A percentile compares a stretch with the other conserved stretches of the same genome.
Evolutionary conservation across 2,888 invertebrate genomes (phyloP).

Genomic region (Artemia sinica): DNA sequence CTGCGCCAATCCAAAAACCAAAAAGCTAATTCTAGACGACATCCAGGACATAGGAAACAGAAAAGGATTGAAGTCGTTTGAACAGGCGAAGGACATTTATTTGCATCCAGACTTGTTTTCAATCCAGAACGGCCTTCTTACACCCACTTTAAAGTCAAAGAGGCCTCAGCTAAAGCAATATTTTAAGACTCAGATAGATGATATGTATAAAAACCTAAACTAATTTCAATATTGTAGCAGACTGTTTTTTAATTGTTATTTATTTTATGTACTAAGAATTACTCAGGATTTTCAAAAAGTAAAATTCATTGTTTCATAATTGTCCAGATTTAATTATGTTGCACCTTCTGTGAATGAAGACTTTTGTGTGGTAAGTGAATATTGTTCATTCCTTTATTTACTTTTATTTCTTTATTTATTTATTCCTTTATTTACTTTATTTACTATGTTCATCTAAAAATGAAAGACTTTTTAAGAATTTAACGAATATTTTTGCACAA

Average conservation of each 20-base stretch:
- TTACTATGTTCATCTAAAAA: background rate
- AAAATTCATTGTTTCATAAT: too few relatives aligned
- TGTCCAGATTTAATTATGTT: too few relatives aligned
- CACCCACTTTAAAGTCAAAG: slow-evolving; percentile 88
- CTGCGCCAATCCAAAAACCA: slow-evolving; percentile 68
- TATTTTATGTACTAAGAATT: too few relatives aligned
- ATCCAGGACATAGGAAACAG: slow-evolving; percentile 73
- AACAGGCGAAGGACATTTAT: slow-evolving; percentile 89
- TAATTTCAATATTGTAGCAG: slow-evolving; percentile 31
- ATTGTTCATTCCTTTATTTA: slow-evolving; percentile 6
- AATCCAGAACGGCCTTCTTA: slow-evolving; percentile 85
- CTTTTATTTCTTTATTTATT: too few relatives aligned
- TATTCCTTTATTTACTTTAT: too few relatives aligned
- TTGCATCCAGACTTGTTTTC: slow-evolving; percentile 88
- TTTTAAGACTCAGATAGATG: slow-evolving; percentile 82
- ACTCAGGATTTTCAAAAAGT: too few relatives aligned
- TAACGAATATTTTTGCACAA: too few relatives aligned
- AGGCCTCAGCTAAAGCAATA: slow-evolving; percentile 74
- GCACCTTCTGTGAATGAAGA: too few relatives aligned
- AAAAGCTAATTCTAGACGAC: slow-evolving; percentile 69
- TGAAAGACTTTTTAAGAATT: too few relatives aligned
- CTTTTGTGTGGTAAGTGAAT: too few relatives aligned
- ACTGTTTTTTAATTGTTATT: too few relatives aligned
- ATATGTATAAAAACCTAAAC: slow-evolving; percentile 66
- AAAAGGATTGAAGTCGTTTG: slow-evolving; percentile 81